Evolutionary conservation across 35 echinoderm and acorn worm genomes (phyloP).

Genomic region (Patiria miniata): DNA sequence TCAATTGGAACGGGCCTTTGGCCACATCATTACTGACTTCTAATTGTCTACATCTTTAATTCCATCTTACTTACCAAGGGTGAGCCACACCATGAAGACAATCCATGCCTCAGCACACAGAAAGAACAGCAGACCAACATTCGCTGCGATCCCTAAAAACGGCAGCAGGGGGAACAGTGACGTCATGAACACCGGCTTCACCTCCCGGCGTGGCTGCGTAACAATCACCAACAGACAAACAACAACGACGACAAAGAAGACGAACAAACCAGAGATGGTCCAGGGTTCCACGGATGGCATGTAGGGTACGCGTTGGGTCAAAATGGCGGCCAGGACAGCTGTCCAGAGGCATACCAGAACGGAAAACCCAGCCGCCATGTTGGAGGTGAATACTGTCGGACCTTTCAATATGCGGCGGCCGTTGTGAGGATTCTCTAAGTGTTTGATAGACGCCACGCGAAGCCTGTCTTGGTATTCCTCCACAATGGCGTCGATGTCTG

Average conservation of each 20-base stretch:
- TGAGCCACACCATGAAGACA: not conserved
- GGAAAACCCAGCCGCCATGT: not conserved
- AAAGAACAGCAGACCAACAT: not conserved
- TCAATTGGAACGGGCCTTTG: no score
- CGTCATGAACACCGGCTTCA: not conserved
- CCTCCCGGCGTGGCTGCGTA: not conserved
- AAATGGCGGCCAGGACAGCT: not conserved
- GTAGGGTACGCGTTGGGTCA: not conserved
- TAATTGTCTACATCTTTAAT: no score
- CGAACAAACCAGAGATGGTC: not conserved
- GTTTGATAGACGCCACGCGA: not conserved
- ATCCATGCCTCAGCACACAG: not conserved
- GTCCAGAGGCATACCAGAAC: not conserved
- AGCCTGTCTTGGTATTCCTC: not conserved
- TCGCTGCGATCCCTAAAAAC: not conserved
- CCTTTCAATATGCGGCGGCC: not conserved
- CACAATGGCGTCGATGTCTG: conserved; percentile 4
- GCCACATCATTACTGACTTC: no score
- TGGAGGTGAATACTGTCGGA: not conserved
- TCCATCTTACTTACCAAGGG: not conserved
- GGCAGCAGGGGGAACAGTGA: conserved; percentile 3
- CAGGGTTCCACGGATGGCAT: not conserved
- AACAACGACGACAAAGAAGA: not conserved
- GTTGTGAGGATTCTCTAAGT: not conserved
- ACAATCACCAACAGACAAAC: not conserved